Base-by-base conservation (phyloP, 2,888 invertebrate species). In the Monoplex corrugatus region DNA sequence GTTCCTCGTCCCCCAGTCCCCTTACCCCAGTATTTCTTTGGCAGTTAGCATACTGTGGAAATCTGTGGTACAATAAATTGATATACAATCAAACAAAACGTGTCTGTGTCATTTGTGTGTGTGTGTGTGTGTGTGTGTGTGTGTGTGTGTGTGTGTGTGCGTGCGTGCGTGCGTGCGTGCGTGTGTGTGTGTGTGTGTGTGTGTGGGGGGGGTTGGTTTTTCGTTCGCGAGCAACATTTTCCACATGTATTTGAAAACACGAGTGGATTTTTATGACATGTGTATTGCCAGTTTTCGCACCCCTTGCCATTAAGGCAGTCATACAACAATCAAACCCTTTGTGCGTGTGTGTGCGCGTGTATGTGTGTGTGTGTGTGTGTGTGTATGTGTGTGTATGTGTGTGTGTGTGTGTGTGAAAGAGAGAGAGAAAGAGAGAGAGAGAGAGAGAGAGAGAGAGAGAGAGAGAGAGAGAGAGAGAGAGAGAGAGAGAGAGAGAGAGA, bases 121-220 rank as follows among this genome's bases (percentile, higher is more conserved):
- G 72, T 72, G 72, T 72, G 13, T 72, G 72, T 72, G 72, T 72
- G 72, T 72, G 72, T 72, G 72, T 72, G 72, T 72, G 72, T 72
- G 72, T 72, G 72, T 72, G 72, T 72, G 19, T 19, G 19, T 72
- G 72, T 72, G 72, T 72, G 72, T 72, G 72, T 19, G 78, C 38
- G 78, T 78, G 78, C 38, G 78, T 78, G 78, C 38, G 78, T 78
- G 78, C 38, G 78, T 78, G 78, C 38, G 78, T 78, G 78, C 38
- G 78, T 78, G 78, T 78, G 78, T 78, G 78, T 78, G 78, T 78
- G 78, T 78, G 78, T 78, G 78, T 78, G 78, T 78, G 78, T 78
- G 38, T 78, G 78, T 78, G 78, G 32, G 78, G 3, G 23, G 78
- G 32, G 6, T 35, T 78, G 10, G n/a, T 68, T 68, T 10, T 68